A percentile compares a stretch with the other conserved stretches of the same genome.
These are phyloP conservation scores for Gallinago media DNA, from an alignment of 2,113 vertebrate genomes.

Conservation along the genomic window DNA sequence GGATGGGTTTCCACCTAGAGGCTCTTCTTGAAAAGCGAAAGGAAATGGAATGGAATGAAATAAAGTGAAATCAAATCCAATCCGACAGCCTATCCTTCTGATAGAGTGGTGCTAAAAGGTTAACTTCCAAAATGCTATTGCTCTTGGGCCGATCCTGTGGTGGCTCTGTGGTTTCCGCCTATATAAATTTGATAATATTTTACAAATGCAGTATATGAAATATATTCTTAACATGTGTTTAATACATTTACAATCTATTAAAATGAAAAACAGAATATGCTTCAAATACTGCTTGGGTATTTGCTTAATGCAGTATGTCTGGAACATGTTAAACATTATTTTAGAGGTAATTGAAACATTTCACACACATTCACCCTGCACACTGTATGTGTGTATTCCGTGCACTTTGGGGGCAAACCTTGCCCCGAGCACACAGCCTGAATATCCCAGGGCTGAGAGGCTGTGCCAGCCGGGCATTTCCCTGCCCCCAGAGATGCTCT, in stretches of 20 bases:
- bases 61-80: not conserved
- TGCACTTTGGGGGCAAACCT: not conserved
- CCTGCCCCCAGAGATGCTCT: not conserved
- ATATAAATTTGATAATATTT: constrained; percentile 84
- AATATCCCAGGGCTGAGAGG: not conserved
- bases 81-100: not conserved
- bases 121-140: constrained; percentile 62
- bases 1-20: constrained; percentile 5
- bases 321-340: constrained; percentile 83
- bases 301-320: constrained; percentile 74
- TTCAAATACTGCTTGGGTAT: constrained; percentile 68
- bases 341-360: constrained; percentile 84
- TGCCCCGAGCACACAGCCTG: not conserved
- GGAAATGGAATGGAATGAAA: not conserved
- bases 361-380: constrained; percentile 73
- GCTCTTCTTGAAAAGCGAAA: constrained; percentile 37
- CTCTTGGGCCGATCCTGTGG: constrained; percentile 69
- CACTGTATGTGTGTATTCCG: constrained; percentile 10
- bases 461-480: not conserved
- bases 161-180: constrained; percentile 78
- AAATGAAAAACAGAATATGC: constrained; percentile 80
- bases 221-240: constrained; percentile 84
- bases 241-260: constrained; percentile 76
- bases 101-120: constrained; percentile 78
- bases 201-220: constrained; percentile 83